Evolutionary conservation across 1,140 invertebrate genomes (phyloP).

Genomic region (Psix sp.): DNA sequence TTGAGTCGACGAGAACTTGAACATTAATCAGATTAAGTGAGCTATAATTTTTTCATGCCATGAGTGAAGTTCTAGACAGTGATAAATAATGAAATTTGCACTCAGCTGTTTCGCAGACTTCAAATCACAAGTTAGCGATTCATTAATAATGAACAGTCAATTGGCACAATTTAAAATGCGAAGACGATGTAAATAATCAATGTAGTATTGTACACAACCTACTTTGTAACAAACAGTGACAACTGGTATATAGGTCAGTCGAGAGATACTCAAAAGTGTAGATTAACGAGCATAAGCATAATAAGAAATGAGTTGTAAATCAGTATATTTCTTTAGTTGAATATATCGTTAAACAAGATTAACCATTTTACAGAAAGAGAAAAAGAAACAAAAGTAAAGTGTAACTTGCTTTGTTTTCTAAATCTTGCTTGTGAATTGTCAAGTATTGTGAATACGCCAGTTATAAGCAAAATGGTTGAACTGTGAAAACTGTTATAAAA

Average conservation of each 20-base stretch:
- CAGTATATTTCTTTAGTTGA: constrained; percentile 8
- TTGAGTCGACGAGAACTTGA: too few relatives aligned
- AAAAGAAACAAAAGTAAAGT: too few relatives aligned
- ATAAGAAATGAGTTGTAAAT: constrained; percentile 27
- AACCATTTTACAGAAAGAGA: too few relatives aligned
- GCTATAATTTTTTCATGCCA: too few relatives aligned
- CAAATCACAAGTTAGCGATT: background rate
- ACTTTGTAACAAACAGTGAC: constrained; percentile 14
- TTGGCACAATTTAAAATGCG: constrained; percentile 11
- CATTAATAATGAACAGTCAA: constrained; percentile 7
- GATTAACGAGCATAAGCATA: constrained; percentile 31
- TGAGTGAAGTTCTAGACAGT: background rate
- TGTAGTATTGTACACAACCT: constrained; percentile 16
- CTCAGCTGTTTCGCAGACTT: background rate
- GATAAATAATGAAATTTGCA: background rate
- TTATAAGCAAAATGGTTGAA: too few relatives aligned
- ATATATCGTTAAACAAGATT: constrained; percentile 7
- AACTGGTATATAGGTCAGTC: constrained; percentile 20
- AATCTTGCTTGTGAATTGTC: too few relatives aligned
- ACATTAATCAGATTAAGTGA: too few relatives aligned
- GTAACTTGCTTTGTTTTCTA: too few relatives aligned
- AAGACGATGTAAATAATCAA: constrained; percentile 28
- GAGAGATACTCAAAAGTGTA: constrained; percentile 14
- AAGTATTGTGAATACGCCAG: too few relatives aligned
- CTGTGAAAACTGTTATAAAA: too few relatives aligned